Percentiles rank a stretch among this genome's conserved stretches.
Evolutionary conservation across 1,140 invertebrate genomes (phyloP).

Genomic region (Leptinotarsa texana): DNA sequence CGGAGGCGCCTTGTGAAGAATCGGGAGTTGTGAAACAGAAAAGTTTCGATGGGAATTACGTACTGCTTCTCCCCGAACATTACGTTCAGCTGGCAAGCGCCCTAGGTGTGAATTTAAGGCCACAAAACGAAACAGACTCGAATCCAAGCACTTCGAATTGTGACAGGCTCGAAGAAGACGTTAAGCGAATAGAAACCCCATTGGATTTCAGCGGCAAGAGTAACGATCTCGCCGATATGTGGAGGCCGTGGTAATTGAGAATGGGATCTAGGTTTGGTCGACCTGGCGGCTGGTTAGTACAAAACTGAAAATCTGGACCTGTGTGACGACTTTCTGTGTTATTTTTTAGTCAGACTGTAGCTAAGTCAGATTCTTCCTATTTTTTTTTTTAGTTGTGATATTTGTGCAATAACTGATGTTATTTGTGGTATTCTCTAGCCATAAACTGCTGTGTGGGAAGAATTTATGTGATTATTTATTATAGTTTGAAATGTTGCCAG

Average conservation of each 20-base stretch:
- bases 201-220: slow-evolving; percentile 50
- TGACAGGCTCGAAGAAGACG: slow-evolving; percentile 20
- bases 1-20: slow-evolving; percentile 32
- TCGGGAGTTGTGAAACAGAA: slow-evolving; percentile 43
- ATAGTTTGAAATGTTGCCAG: not conserved
- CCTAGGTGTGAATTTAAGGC: slow-evolving; percentile 52
- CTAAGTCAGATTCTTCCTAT: not conserved
- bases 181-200: slow-evolving; percentile 38
- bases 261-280: not conserved
- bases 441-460: not conserved
- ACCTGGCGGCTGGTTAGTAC: not conserved
- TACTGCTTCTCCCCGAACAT: slow-evolving; percentile 54
- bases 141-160: slow-evolving; percentile 35
- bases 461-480: not conserved
- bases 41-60: slow-evolving; percentile 53
- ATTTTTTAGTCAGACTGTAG: not conserved
- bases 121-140: slow-evolving; percentile 30
- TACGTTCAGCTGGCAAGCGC: slow-evolving; percentile 54
- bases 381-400: slow-evolving; percentile 18
- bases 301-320: not conserved
- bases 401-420: slow-evolving; percentile 8
- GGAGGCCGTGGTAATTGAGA: slow-evolving; percentile 49
- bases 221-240: slow-evolving; percentile 47
- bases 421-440: not conserved
- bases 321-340: not conserved